Base-by-base conservation (phyloP, 2,113 vertebrate genomes). In the Anhinga rufa region DNA sequence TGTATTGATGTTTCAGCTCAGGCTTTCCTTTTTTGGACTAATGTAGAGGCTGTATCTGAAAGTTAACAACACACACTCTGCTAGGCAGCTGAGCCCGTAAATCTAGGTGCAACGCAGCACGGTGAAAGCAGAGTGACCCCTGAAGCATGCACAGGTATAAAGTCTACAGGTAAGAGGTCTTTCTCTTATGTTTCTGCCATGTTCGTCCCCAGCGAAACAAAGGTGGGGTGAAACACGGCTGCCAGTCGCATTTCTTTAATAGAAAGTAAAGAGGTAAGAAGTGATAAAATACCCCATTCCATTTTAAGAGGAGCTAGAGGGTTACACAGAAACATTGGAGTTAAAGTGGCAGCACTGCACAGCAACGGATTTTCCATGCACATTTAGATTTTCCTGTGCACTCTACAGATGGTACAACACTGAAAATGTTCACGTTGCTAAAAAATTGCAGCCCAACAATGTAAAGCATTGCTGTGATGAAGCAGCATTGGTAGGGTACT, bases 391-490 rank as follows among this genome's bases (percentile, higher is more conserved):
- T 38, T 17, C 1, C 46, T 20, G 20, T 10, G 58, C n/a, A 2
- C 26, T 22, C 2, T 10, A 12, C 54, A 31, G 29, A 17, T 3
- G 17, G 71, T 25, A 31, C 6, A 0, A 11, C 28, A 52, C 28
- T 3, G 9, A 36, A 57, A 55, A 34, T 0, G 1, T 7, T 29
- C 38, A 8, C 0, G 7, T 14, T 14, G 34, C 51, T 66, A 25
- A 34, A 48, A 71, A 42, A 19, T 3, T 2, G 10, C n/a, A 60
- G 38, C 48, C 36, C 48, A 17, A 8, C 4, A 36, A 7, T 9
- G 5, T 6, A 22, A 19, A 75, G 12, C 38, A 6, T 17, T 26
- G 12, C 38, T 52, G 29, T 8, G 54, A 42, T 28, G 46, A 29
- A 66, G 46, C 46, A 25, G 18, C 26, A 7, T 1, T 7, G 12